These are phyloP conservation scores for Etheostoma spectabile DNA, from an alignment of 2,113 vertebrate species.

Conservation along the genomic window DNA sequence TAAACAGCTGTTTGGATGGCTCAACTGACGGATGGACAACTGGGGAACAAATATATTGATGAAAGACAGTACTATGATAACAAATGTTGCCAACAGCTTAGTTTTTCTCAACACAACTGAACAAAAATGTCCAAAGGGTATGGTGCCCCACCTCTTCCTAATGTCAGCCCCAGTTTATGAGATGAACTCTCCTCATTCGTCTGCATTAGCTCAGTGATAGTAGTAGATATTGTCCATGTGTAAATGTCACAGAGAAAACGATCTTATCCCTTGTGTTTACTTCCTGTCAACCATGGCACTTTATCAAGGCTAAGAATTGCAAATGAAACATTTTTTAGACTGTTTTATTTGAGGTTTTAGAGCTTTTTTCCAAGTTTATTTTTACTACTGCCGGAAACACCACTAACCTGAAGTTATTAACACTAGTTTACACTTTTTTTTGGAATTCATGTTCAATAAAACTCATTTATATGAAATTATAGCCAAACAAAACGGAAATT, in stretches of 20 bases:
- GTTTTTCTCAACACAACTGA: neutral
- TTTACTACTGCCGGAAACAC: too few relatives aligned
- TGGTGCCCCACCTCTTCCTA: neutral
- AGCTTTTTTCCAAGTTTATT: too few relatives aligned
- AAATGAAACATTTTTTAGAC: too few relatives aligned
- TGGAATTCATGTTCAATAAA: too few relatives aligned
- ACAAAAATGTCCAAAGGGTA: neutral
- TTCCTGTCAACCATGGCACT: too few relatives aligned
- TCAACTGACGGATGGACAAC: constrained; percentile 10
- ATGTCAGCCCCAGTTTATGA: constrained; percentile 20
- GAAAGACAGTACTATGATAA: neutral
- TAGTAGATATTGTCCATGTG: neutral
- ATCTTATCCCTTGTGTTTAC: too few relatives aligned
- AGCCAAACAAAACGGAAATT: too few relatives aligned
- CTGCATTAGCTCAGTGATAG: neutral
- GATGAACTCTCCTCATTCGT: neutral
- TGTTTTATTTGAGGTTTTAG: too few relatives aligned
- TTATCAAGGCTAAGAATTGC: too few relatives aligned
- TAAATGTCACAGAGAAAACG: neutral
- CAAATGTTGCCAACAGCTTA: neutral
- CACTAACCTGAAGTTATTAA: too few relatives aligned
- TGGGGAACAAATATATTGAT: neutral
- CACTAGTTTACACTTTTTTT: too few relatives aligned
- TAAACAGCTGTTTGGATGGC: constrained; percentile 1
- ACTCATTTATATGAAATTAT: too few relatives aligned